Evolutionary conservation across 2,888 invertebrate genomes (phyloP), one percentile per base, ranked within the genome.

Genomic region (Diaphora mendica): DNA sequence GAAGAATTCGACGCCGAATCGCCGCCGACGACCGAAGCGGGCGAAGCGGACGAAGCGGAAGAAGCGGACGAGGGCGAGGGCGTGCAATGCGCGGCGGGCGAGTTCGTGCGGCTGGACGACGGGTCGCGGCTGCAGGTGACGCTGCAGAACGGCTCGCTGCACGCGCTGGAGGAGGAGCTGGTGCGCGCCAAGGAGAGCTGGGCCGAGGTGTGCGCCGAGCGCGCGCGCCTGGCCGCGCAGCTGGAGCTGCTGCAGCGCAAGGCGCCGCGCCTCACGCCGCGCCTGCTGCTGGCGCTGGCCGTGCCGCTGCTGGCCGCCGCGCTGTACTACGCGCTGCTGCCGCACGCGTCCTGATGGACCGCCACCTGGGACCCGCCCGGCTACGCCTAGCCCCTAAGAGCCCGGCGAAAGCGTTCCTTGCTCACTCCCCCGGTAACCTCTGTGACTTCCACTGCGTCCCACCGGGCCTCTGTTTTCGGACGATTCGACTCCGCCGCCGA

Each of bases 151-250:
- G 96, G 97, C 44, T 94, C 96, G 88, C 91, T 97, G 86, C 96
- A 96, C 86, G 96, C 96, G 86, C 93, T 97, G 39, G 97, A 97
- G 89, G 97, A 97, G 89, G 97, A 98, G 91, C 93, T 98, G 84
- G 97, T 97, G 74, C 95, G 97, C 69, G 96, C 98, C 78, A 98
- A 97, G 88, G 97, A 97, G 90, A 96, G 97, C 83, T 98, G 97
- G 95, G 97, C 97, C 76, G 96, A 96, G 82, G 97, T 96, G 75
- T 94, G 96, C 84, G 96, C 96, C 42, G 97, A 97, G 85, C 96
- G 97, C 84, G 94, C 96, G 74, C 94, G 96, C 72, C 92, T 97
- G 64, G 94, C 96, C 65, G 85, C 83, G 55, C 84, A 97, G 88
- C 95, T 98, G 84, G 92, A 96, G 65, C 90, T 90, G 76, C 91